phyloP scores from a whole-genome alignment of 2,113 vertebrate species.

The Taxidea taxus region DNA sequence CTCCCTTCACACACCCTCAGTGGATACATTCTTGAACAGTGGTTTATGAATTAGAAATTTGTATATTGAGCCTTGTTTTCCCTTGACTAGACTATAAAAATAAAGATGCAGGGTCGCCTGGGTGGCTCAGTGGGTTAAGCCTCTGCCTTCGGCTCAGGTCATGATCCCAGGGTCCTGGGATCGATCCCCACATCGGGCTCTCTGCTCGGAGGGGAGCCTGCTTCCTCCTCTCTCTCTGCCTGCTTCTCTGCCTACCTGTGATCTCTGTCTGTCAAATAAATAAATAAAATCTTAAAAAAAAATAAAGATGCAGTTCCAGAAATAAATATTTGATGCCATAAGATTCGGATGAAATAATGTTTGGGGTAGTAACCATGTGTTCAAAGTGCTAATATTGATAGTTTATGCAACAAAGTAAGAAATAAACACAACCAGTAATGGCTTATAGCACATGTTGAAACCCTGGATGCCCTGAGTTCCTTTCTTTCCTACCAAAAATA shows the following conservation, averaged over 20 bases:
- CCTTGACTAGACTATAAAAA: conserved; percentile 27
- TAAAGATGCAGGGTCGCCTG: not conserved
- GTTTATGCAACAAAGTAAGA: conserved; percentile 12
- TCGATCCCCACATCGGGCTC: no score
- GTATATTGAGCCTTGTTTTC: conserved; percentile 26
- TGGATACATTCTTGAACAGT: not conserved
- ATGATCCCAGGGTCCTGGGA: no score
- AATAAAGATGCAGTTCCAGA: conserved; percentile 25
- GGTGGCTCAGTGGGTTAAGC: no score
- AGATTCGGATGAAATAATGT: conserved; percentile 27
- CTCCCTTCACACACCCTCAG: not conserved
- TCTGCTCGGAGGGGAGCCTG: no score
- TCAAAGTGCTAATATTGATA: conserved; percentile 39
- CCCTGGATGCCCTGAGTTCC: not conserved
- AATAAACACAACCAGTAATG: not conserved
- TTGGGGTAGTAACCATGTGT: conserved; percentile 7
- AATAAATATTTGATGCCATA: conserved; percentile 39
- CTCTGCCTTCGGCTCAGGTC: no score
- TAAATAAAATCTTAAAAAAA: no score
- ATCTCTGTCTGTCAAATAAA: no score
- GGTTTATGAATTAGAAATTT: conserved; percentile 43
- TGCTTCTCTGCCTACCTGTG: no score
- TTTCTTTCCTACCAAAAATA: not conserved
- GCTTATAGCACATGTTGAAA: not conserved
- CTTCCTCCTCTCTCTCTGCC: no score